Percentiles rank a stretch among this genome's conserved stretches.
phyloP scores from a whole-genome alignment of 2,888 invertebrate species.

The Troides aeacus region DNA sequence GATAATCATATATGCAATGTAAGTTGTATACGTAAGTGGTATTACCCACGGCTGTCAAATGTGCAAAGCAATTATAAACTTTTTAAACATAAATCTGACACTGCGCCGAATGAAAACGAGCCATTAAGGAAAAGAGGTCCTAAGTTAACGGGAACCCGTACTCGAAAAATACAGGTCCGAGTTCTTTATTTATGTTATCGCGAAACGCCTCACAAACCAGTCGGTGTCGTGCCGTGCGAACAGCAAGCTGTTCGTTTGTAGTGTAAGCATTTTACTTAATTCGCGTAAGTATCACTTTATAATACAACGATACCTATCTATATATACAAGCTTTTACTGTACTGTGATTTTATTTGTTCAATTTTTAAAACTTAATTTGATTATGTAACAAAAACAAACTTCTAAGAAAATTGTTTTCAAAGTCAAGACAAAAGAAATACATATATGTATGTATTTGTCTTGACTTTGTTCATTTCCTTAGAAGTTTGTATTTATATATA shows the following conservation, averaged over 20 bases:
- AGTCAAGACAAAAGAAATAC: too few species aligned
- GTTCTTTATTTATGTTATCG: slow-evolving; percentile 27
- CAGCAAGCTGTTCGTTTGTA: slow-evolving; percentile 16
- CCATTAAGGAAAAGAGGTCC: slow-evolving; percentile 2
- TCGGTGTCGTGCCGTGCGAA: slow-evolving; percentile 10
- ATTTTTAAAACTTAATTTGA: too few species aligned
- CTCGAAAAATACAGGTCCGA: slow-evolving; percentile 11
- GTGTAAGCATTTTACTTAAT: slow-evolving; percentile 8
- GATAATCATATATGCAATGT: neutral
- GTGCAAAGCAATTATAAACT: neutral
- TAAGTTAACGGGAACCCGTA: slow-evolving; percentile 28
- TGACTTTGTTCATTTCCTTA: too few species aligned
- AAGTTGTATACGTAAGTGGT: neutral
- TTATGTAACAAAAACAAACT: too few species aligned
- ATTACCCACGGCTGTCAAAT: neutral
- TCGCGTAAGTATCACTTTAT: slow-evolving; percentile 16
- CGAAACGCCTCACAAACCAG: slow-evolving; percentile 23
- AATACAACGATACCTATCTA: neutral
- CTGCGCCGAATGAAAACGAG: neutral
- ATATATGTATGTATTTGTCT: too few species aligned
- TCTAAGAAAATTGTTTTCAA: too few species aligned
- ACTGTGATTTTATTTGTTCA: too few species aligned
- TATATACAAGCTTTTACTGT: neutral
- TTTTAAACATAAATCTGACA: slow-evolving; percentile 1
- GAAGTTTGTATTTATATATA: too few species aligned